These are phyloP conservation scores for Pelmatolapia mariae DNA, from an alignment of 2,113 vertebrate genomes.

Conservation along the genomic window DNA sequence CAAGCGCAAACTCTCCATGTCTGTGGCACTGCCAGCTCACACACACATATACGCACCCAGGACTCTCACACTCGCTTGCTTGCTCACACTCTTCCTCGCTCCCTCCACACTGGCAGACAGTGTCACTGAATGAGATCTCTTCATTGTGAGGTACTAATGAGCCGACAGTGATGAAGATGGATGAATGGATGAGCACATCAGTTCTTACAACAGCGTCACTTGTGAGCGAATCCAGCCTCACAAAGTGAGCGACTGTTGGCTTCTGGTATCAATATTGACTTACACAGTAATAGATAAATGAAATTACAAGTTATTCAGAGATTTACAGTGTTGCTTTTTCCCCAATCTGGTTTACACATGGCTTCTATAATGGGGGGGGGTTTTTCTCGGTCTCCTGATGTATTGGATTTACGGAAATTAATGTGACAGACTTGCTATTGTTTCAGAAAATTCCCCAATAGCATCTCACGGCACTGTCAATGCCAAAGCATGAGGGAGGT, in stretches of 20 bases:
- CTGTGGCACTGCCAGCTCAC: constrained; percentile 19
- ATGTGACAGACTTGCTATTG: constrained; percentile 1
- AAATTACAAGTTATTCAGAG: not conserved
- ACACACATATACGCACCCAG: not conserved
- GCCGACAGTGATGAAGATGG: not conserved
- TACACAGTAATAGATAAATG: not conserved
- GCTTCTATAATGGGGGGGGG: too few species aligned
- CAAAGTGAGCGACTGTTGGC: not conserved
- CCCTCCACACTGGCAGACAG: not conserved
- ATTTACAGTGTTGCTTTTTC: not conserved
- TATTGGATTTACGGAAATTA: not conserved
- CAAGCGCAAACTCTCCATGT: constrained; percentile 9
- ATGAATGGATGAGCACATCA: not conserved
- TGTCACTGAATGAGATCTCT: constrained; percentile 7
- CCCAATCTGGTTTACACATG: not conserved
- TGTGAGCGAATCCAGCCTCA: not conserved
- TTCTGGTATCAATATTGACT: not conserved
- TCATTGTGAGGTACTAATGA: not conserved
- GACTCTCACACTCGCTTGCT: not conserved
- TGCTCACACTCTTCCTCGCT: not conserved
- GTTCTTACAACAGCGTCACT: not conserved
- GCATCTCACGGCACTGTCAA: not conserved
- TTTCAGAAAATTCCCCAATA: constrained; percentile 6
- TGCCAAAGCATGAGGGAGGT: constrained; percentile 7
- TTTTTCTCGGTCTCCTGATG: not conserved